Evolutionary conservation across 2,888 invertebrate genomes (phyloP), one percentile per base, ranked within the genome.

Genomic region (Pasiphila rectangulata): DNA sequence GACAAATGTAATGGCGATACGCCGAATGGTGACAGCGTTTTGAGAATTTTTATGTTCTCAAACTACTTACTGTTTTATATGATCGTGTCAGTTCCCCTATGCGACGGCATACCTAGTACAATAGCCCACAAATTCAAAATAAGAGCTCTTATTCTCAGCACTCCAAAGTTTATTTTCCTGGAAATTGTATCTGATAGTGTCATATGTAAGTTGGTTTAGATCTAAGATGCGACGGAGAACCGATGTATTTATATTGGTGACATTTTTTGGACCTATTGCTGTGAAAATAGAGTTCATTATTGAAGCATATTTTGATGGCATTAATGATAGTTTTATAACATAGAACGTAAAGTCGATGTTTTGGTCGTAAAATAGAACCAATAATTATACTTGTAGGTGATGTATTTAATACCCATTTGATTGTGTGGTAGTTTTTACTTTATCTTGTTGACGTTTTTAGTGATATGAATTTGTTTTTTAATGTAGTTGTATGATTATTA

Each of bases 21-120:
- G 72, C 76, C 74, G 75, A 72, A 67, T 71, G 73, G 64, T 77
- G 82, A 79, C 80, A 77, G 76, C 82, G 76, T 76, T 78, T 76
- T 69, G 78, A 82, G 84, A 86, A 86, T 87, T 87, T 87, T 86
- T 87, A 86, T 86, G 82, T 74, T 68, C 85, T 83, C 85, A 85
- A n/a, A n/a, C n/a, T 87, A 86, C 84, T 82, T 77, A 85, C 72
- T 75, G 76, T 83, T 84, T 83, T 84, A 84, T 83, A 84, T 69
- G 81, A 78, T 63, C 81, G 61, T 79, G 82, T 79, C 75, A 79
- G 69, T 75, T 79, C 79, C 79, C 78, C 76, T 81, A 80, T 75
- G 73, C 59, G n/a, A 65, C 61, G 57, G 55, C 57, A 50, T 35
- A 51, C 74, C 57, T 68, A 20, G 54, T 68, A 69, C 60, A 25